Base-by-base conservation (phyloP, 2,797 vertebrate species). In the Mycteria americana region DNA sequence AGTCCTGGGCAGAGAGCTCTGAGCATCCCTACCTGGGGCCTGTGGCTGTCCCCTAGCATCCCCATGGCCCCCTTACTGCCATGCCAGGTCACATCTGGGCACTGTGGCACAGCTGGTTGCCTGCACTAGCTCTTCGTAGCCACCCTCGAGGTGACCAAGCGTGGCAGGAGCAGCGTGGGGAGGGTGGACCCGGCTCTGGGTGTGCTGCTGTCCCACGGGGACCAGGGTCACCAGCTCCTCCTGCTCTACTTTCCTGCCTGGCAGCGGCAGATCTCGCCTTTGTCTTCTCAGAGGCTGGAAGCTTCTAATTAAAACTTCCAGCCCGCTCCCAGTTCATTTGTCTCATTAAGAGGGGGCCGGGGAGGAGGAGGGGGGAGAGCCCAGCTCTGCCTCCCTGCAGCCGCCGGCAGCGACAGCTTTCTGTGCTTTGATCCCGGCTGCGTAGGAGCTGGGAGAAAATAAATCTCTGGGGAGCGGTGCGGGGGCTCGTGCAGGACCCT, bases 231-330 rank as follows among this genome's bases (percentile, higher is more conserved):
- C 7, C 13, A 0, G 27, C 72, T 73, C 14, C 53, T 78, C 46
- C 91, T 25, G 93, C 45, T 79, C 88, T 74, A 48, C 81, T 87
- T 65, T 46, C 31, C 80, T 33, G 83, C 81, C 45, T 37, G 51
- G 11, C 79, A 76, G 79, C 4, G 1, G 24, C 83, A 19, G 5
- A 23, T 64, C 53, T 86, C 11, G 10, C 76, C 80, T 94, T 76
- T 79, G 78, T 69, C 75, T 84, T 85, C 68, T 43, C 25, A 3
- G 16, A 75, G 88, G 43, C 89, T 92, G 88, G 59, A 48, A 93
- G 92, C 77, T 94, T 57, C 84, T 83, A 93, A 88, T 94, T 93
- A 95, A 87, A 95, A 60, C 92, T 90, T 85, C 39, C 90, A 84
- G 63, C 64, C 67, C 0, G 25, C 63, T 95, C 81, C 22, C 22